Percentiles rank a stretch among this genome's conserved stretches.
Evolutionary conservation across 1,140 invertebrate species (phyloP).

Genomic region (Mizuhopecten yessoensis): DNA sequence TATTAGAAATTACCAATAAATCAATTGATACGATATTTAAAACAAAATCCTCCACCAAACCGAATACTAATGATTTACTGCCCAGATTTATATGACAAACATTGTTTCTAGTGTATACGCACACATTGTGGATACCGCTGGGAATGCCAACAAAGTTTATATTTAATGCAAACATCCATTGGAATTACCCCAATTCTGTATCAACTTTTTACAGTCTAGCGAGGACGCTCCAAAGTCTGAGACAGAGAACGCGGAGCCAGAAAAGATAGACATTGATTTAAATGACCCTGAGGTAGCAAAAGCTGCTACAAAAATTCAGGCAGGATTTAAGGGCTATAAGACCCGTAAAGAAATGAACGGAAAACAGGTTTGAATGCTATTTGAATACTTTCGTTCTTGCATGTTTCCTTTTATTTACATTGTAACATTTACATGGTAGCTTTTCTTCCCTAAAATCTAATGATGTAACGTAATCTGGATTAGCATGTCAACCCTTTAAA

Average conservation of each 20-base stretch:
- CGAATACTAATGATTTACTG: too few relatives aligned
- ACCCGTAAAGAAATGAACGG: constrained; percentile 63
- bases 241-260: constrained; percentile 19
- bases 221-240: not conserved
- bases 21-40: too few relatives aligned
- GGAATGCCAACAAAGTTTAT: too few relatives aligned
- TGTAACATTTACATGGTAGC: not conserved
- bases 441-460: constrained; percentile 15
- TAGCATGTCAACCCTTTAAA: not conserved
- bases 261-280: constrained; percentile 73
- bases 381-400: constrained; percentile 34
- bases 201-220: constrained; percentile 26
- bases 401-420: not conserved
- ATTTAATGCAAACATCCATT: not conserved
- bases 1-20: too few relatives aligned
- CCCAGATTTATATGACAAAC: too few relatives aligned
- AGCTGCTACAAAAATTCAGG: constrained; percentile 78
- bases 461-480: not conserved
- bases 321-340: constrained; percentile 73
- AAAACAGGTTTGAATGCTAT: constrained; percentile 25
- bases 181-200: not conserved
- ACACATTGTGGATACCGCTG: too few relatives aligned
- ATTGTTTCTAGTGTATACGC: too few relatives aligned
- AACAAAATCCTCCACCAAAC: too few relatives aligned
- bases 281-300: constrained; percentile 68